Percentiles rank a stretch among this genome's conserved stretches.
These are phyloP conservation scores for Drosophila rubida DNA, from an alignment of 2,888 invertebrate genomes.

Conservation along the genomic window DNA sequence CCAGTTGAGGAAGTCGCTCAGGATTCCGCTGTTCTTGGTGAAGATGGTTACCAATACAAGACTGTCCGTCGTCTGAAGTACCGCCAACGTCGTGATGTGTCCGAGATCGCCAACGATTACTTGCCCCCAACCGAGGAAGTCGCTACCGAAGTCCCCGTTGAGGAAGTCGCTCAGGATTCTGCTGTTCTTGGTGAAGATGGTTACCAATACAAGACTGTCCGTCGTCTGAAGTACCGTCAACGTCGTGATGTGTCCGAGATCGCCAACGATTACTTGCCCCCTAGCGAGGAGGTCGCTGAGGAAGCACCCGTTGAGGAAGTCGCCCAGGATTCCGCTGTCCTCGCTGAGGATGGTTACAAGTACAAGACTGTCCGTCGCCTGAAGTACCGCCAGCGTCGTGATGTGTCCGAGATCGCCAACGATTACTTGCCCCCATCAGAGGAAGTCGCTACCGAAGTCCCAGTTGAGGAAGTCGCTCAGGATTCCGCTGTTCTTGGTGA, in stretches of 20 bases:
- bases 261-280: conserved; percentile 33
- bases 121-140: conserved; percentile 49
- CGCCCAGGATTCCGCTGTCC: conserved; percentile 48
- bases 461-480: conserved; percentile 42
- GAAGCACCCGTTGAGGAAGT: conserved; percentile 26
- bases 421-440: conserved; percentile 46
- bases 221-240: conserved; percentile 36
- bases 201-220: conserved; percentile 33
- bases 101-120: conserved; percentile 50
- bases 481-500: conserved; percentile 51
- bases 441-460: conserved; percentile 35
- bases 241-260: conserved; percentile 36
- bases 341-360: conserved; percentile 57
- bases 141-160: conserved; percentile 10
- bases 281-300: not conserved
- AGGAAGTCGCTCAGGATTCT: conserved; percentile 34
- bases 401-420: conserved; percentile 58
- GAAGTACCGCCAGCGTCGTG: conserved; percentile 66
- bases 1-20: conserved; percentile 28
- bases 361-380: conserved; percentile 68
- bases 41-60: conserved; percentile 65
- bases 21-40: conserved; percentile 47
- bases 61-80: conserved; percentile 62
- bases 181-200: conserved; percentile 27
- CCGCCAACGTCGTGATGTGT: conserved; percentile 64